Evolutionary conservation across 2,888 invertebrate species (phyloP), one percentile per base, ranked within the genome.

Genomic region (Tanypteryx hageni): DNA sequence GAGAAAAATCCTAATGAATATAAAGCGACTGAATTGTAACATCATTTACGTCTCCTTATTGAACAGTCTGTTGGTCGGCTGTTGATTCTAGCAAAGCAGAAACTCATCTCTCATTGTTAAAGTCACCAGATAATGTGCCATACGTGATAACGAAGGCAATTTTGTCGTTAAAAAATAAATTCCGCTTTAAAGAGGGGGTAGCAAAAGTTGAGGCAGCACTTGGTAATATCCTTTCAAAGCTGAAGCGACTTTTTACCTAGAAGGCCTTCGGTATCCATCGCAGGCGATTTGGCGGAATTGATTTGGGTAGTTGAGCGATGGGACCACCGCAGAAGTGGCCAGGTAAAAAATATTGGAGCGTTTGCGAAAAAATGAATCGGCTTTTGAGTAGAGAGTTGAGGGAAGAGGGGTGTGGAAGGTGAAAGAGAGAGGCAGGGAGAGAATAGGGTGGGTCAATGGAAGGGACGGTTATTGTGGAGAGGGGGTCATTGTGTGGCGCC

Each of bases 261-360:
- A 68, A 68, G 18, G 22, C 76, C 27, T 22, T 27, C 11, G 13
- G 22, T 22, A n/a, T 68, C n/a, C 13, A 22, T 76, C 22, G 27
- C 76, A 27, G 76, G 27, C 76, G 76, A 76, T 76, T 76, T 9
- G 22, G 76, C 76, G 27, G 22, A 27, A 27, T 27, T 76, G 76
- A 76, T 76, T 76, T 76, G 44, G n/a, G 18, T 61, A 59, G 13
- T 61, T 61, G 89, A 89, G 44, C 44, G 89, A 64, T 44, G 56
- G 89, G 89, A 44, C 89, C 89, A 89, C 89, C 89, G 10, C 64
- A 22, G 89, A 89, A 89, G 89, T 68, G 64, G 64, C 18, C 64
- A 44, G 89, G 64, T 76, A 76, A 76, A 76, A 68, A 76, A 27
- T 27, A 16, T 11, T 27, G 64, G 64, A 58, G 86, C 31, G 61